Conservation (phyloP, 37 sponge, comb jelly and placozoan species). For the Agelas oroides region DNA sequence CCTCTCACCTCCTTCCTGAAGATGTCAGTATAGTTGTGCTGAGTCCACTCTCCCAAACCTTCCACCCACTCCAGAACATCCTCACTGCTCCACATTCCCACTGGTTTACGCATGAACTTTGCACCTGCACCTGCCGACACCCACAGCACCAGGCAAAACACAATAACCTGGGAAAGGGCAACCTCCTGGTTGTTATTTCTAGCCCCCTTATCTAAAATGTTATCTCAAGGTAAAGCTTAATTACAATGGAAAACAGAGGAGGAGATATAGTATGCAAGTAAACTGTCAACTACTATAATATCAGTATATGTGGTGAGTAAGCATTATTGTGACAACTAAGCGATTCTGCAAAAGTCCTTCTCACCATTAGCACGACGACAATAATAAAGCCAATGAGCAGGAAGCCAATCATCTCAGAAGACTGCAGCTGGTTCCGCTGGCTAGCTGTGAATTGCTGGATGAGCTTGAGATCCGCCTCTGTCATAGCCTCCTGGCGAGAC, state of each 20-base stretch:
- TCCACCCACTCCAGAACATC: conserved; percentile 67
- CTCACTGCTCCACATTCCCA: conserved; percentile 25
- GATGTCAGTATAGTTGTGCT: conserved; percentile 23
- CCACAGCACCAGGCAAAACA: conserved; percentile 1
- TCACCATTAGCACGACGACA: not conserved
- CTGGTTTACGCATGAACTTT: conserved; percentile 56
- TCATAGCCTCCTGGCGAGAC: conserved; percentile 12
- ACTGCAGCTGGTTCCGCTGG: not conserved
- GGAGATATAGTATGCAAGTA: too few relatives aligned
- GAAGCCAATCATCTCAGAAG: not conserved
- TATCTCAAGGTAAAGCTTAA: too few relatives aligned
- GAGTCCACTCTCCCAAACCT: conserved; percentile 48
- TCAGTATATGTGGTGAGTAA: too few relatives aligned
- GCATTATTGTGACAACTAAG: too few relatives aligned
- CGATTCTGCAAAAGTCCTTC: too few relatives aligned
- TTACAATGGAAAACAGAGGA: too few relatives aligned
- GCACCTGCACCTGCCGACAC: conserved; percentile 21
- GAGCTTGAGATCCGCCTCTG: conserved; percentile 10
- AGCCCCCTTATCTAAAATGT: too few relatives aligned
- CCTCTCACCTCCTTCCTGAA: conserved; percentile 46
- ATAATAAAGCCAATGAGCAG: not conserved
- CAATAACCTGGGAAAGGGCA: conserved; percentile 6
- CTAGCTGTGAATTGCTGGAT: not conserved
- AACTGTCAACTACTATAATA: too few relatives aligned
- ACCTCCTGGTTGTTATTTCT: too few relatives aligned